Base-by-base conservation (phyloP, 2,797 vertebrate genomes). In the Amazonetta brasiliensis region DNA sequence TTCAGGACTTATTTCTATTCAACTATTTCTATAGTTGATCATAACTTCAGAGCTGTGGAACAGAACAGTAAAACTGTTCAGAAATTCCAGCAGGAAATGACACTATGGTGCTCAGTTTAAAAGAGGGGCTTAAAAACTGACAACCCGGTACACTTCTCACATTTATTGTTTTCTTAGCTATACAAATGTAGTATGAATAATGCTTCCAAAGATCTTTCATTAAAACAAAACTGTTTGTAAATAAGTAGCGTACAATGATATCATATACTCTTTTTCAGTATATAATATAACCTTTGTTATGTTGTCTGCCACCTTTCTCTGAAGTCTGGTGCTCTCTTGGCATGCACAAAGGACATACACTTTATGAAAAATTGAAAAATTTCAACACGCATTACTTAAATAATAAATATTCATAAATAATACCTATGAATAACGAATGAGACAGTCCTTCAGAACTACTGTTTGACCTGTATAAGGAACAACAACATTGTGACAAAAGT, bases 391-490 rank as follows among this genome's bases (percentile, higher is more conserved):
- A 92, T 96, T 96, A 96, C 95, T 96, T 97, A 94, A 95, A 96
- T 97, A 97, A 97, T 97, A 97, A 97, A 97, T 97, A 97, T 96
- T 97, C 96, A 97, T 97, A 97, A 96, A 97, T 97, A 96, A 96
- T 96, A 94, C 95, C 95, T 94, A 97, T 96, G 96, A 97, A 96
- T 97, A 96, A 94, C 92, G 28, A 96, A 97, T 97, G 95, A 97
- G 95, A 68, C 85, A 94, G 95, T 95, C 95, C 94, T 97, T 97
- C 95, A 96, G 91, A 96, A 92, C 91, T 94, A 83, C 82, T 94
- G 92, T 97, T 95, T 97, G 96, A 97, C 96, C 95, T 97, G 91
- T 90, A 71, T 91, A 79, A 91, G 84, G 89, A 97, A 94, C 73
- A 96, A 94, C 87, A 96, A 89, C 87, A 44, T 77, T 94, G 91